A percentile compares a stretch with the other conserved stretches of the same genome.
Conservation (phyloP, 2,888 invertebrate species). For the Pollenia angustigena region DNA sequence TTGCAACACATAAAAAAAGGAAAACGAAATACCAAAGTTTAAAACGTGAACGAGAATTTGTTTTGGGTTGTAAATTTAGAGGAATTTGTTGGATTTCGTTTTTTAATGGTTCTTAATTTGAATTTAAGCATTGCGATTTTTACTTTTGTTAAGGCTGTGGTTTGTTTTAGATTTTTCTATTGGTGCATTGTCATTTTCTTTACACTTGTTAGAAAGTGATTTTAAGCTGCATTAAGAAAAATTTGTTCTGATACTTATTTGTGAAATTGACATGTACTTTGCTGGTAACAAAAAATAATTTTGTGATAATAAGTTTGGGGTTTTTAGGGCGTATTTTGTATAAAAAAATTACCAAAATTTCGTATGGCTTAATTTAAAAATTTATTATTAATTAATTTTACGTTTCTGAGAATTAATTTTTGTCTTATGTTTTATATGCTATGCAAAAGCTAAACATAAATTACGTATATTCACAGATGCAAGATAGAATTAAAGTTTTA, state of each 20-base stretch:
- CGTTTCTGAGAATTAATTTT: no score
- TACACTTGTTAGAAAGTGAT: background rate
- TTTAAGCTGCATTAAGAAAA: background rate
- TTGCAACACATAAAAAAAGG: background rate
- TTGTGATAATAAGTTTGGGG: background rate
- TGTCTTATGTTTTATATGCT: no score
- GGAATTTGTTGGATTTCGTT: background rate
- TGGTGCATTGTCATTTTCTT: background rate
- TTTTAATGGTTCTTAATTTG: no score
- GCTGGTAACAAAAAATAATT: background rate
- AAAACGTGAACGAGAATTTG: background rate
- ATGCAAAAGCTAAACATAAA: no score
- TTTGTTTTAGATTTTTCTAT: background rate
- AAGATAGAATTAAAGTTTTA: no score
- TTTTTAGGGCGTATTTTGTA: background rate
- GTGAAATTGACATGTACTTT: slow-evolving; percentile 33
- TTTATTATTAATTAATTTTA: no score
- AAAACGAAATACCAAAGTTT: background rate
- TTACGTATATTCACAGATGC: no score
- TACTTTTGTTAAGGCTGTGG: no score
- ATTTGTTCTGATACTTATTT: slow-evolving; percentile 5
- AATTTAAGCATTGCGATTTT: no score
- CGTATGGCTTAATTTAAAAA: no score
- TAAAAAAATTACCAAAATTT: no score
- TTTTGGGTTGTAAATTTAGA: background rate